Conservation (phyloP, 2,113 vertebrate genomes). For the Crotalus viridis region DNA sequence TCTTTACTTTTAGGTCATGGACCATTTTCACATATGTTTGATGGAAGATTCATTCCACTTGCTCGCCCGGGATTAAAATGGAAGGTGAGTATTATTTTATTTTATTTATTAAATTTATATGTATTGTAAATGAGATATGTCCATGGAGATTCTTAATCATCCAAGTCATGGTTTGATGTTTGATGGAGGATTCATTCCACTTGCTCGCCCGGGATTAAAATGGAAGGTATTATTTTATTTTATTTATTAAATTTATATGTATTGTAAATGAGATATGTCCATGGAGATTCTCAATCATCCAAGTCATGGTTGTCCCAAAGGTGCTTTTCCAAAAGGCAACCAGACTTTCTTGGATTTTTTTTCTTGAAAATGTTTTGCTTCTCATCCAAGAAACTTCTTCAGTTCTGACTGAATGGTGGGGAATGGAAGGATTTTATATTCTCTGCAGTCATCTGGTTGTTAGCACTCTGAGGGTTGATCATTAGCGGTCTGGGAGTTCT, state of each 20-base stretch:
- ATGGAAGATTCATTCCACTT: constrained; percentile 87
- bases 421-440: not conserved
- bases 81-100: constrained; percentile 78
- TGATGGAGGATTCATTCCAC: no score
- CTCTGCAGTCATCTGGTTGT: not conserved
- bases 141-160: not conserved
- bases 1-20: constrained; percentile 83
- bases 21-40: constrained; percentile 97
- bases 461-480: not conserved
- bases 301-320: not conserved
- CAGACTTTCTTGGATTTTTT: not conserved
- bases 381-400: not conserved
- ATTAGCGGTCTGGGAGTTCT: not conserved
- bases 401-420: not conserved
- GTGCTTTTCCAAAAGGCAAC: not conserved
- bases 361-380: not conserved
- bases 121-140: not conserved
- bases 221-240: constrained; percentile 24
- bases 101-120: not conserved
- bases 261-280: not conserved
- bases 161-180: not conserved
- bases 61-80: constrained; percentile 73
- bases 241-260: not conserved
- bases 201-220: no score
- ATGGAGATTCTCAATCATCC: not conserved